Evolutionary conservation across 2,113 vertebrate genomes (phyloP).

Genomic region (Ahaetulla prasina): DNA sequence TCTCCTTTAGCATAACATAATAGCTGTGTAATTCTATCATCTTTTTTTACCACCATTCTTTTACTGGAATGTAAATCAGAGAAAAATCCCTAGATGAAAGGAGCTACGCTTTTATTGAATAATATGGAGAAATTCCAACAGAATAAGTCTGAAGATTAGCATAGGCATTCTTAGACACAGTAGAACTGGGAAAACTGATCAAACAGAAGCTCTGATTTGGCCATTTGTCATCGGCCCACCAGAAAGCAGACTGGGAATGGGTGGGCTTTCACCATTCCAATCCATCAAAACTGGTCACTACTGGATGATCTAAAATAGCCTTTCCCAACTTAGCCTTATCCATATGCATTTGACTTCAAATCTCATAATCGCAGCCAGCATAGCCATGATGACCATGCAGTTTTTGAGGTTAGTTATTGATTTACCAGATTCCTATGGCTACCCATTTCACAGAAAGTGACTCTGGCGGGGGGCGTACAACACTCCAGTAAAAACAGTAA

Average conservation of each 20-base stretch:
- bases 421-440: background rate
- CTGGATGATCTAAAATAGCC: background rate
- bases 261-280: background rate
- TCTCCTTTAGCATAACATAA: background rate
- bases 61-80: background rate
- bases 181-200: background rate
- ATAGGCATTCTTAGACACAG: background rate
- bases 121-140: background rate
- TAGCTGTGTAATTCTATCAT: background rate
- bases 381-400: background rate
- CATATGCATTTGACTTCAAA: background rate
- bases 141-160: background rate
- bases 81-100: background rate
- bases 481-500: background rate
- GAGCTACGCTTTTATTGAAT: background rate
- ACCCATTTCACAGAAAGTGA: background rate
- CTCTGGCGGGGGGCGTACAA: background rate
- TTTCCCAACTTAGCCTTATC: background rate
- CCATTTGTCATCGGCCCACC: too few relatives aligned
- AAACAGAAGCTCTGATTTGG: background rate
- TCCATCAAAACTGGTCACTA: background rate
- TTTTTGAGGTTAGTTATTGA: background rate
- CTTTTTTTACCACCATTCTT: background rate
- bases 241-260: background rate
- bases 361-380: background rate